phyloP scores from a whole-genome alignment of 2,113 vertebrate genomes.

The Seriola quinqueradiata region DNA sequence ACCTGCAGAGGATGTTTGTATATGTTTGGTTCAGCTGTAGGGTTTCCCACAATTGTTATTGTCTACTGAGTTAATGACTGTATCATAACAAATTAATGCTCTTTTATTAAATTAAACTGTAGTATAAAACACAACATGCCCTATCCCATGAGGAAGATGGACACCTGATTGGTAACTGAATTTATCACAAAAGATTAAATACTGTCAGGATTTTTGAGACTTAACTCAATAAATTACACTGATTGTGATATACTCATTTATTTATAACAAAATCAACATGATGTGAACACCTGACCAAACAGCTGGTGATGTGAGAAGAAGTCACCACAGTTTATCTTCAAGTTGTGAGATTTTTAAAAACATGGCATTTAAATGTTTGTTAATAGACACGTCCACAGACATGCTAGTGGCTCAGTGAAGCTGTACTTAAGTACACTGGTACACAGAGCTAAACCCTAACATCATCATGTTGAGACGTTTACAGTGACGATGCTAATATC shows the following conservation, averaged over 20 bases:
- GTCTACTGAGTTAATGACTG: not conserved
- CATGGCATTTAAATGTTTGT: not conserved
- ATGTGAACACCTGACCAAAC: too few relatives aligned
- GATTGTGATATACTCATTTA: not conserved
- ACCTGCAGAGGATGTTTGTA: slow-evolving; percentile 5
- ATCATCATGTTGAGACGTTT: not conserved
- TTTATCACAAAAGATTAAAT: not conserved
- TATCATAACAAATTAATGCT: not conserved
- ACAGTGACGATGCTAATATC: not conserved
- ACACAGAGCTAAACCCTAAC: too few relatives aligned
- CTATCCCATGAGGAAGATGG: not conserved
- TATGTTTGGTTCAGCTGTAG: slow-evolving; percentile 3
- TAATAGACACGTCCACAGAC: not conserved
- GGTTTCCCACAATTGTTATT: slow-evolving; percentile 12
- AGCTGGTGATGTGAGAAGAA: not conserved
- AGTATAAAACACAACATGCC: not conserved
- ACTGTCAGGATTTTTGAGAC: not conserved
- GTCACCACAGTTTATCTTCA: not conserved
- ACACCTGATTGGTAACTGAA: not conserved
- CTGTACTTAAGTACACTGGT: not conserved
- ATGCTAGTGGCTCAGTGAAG: not conserved
- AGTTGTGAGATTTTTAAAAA: not conserved
- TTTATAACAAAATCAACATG: too few relatives aligned
- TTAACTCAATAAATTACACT: too few relatives aligned
- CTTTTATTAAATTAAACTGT: not conserved